Conservation (phyloP, 2,888 invertebrate species). For the Harmothoe impar region DNA sequence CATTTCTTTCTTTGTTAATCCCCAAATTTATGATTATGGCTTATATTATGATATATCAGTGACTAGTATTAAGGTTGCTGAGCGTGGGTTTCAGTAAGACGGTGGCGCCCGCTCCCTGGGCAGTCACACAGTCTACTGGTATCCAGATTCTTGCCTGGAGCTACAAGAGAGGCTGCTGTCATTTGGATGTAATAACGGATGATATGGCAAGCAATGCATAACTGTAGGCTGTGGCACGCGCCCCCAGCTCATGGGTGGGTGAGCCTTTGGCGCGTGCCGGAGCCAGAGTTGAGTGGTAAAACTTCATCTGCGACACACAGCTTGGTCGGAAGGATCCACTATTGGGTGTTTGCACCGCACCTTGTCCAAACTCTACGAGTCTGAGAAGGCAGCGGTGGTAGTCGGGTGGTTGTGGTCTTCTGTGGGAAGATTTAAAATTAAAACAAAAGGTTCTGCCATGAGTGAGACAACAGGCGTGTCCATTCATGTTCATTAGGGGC, state of each 20-base stretch:
- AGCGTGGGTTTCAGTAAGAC: neutral
- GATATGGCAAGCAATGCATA: constrained; percentile 59
- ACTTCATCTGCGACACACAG: constrained; percentile 58
- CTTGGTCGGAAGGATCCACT: constrained; percentile 18
- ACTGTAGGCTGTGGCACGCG: constrained; percentile 45
- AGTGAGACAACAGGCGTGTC: neutral
- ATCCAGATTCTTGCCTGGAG: constrained; percentile 62
- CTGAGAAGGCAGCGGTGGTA: neutral
- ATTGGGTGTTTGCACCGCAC: neutral
- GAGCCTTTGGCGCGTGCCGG: constrained; percentile 18
- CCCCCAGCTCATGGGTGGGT: constrained; percentile 27
- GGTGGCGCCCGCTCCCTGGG: neutral
- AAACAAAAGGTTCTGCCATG: neutral
- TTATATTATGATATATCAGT: neutral
- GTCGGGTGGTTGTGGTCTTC: constrained; percentile 1
- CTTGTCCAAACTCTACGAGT: no score
- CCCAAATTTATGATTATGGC: constrained; percentile 10
- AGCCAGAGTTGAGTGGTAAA: constrained; percentile 51
- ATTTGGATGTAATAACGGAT: constrained; percentile 33
- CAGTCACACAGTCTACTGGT: constrained; percentile 23
- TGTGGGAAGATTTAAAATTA: constrained; percentile 23
- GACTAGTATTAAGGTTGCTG: neutral
- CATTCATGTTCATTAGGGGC: neutral
- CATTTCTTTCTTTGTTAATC: neutral
- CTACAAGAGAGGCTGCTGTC: constrained; percentile 42